These are phyloP conservation scores for Acanthochromis polyacanthus DNA, from an alignment of 2,113 vertebrate genomes.

Conservation along the genomic window DNA sequence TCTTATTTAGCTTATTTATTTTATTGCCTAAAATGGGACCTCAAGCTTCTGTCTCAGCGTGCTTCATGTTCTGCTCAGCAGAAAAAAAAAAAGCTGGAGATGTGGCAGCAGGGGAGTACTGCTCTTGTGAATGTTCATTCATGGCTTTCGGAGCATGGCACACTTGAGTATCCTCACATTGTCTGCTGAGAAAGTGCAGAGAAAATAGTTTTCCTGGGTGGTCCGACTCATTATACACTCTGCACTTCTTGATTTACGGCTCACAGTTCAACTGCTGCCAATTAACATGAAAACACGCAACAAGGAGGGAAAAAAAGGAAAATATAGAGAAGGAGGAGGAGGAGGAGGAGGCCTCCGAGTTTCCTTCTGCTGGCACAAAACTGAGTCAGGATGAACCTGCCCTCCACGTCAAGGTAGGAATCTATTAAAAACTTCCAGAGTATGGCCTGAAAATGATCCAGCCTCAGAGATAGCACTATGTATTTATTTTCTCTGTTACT, in stretches of 20 bases:
- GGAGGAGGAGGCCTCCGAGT: slow-evolving; percentile 55
- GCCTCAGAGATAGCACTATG: not conserved
- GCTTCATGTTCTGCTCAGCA: not conserved
- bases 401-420: slow-evolving; percentile 65
- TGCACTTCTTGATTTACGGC: slow-evolving; percentile 87
- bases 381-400: slow-evolving; percentile 50
- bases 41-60: not conserved
- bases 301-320: slow-evolving; percentile 16
- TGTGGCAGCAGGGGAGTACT: slow-evolving; percentile 69
- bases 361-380: slow-evolving; percentile 43
- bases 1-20: not conserved
- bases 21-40: not conserved
- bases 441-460: not conserved
- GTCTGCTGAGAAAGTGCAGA: slow-evolving; percentile 73
- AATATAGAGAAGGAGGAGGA: slow-evolving; percentile 23
- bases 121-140: slow-evolving; percentile 82
- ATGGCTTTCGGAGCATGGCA: slow-evolving; percentile 76
- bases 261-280: slow-evolving; percentile 86
- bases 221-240: slow-evolving; percentile 85
- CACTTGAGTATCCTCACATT: slow-evolving; percentile 81
- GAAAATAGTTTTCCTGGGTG: slow-evolving; percentile 83
- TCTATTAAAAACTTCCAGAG: not conserved
- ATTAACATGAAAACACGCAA: slow-evolving; percentile 81
- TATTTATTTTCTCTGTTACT: not conserved
- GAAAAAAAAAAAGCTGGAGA: slow-evolving; percentile 51